Evolutionary conservation across 53 echinoderm and acorn worm genomes (phyloP), one percentile per base, ranked within the genome.

Genomic region (Arbacia lixula): DNA sequence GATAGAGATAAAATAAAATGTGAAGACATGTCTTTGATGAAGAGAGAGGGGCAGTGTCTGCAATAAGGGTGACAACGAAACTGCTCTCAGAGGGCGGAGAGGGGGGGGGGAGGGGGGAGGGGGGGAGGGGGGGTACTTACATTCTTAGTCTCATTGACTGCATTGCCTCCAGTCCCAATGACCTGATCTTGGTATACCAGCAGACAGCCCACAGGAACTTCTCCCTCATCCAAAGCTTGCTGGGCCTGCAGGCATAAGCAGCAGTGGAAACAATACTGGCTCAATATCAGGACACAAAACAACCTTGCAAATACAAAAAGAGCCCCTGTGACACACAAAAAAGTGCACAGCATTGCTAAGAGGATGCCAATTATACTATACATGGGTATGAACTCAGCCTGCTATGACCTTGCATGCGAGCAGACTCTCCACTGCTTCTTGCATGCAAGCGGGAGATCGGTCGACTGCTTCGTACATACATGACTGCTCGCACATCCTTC

Each of bases 201-300:
- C 21, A 98, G 72, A 63, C 98, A 98, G 0, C 98, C 98, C 3
- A 98, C 98, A 41, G 98, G 98, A 12, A 98, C 98, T 60, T 98
- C 98, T 25, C 94, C 98, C 43, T 80, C 54, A 19, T 64, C 60
- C 8, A 94, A 63, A 10, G 98, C 98, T 14, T 51, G 21, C 53
- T 75, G 39, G 30, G 84, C 89, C 89, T 88, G 60, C 1, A 71
- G 31, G 17, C 31, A 33, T 17, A 21, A 66, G 37, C 12, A 66
- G 67, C 4, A 31, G 19, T 30, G 9, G 19, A 31, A 6, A 32
- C 9, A 30, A 64, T 32, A 64, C 5, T 28, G 19, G 5, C 8
- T 8, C 5, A 56, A 56, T 5, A 56, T 56, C 57, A 56, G n/a
- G n/a, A n/a, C n/a, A n/a, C n/a, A n/a, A n/a, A n/a, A n/a, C n/a